Base-by-base conservation (phyloP, 2,113 vertebrate genomes). In the Eretmodus cyanostictus region DNA sequence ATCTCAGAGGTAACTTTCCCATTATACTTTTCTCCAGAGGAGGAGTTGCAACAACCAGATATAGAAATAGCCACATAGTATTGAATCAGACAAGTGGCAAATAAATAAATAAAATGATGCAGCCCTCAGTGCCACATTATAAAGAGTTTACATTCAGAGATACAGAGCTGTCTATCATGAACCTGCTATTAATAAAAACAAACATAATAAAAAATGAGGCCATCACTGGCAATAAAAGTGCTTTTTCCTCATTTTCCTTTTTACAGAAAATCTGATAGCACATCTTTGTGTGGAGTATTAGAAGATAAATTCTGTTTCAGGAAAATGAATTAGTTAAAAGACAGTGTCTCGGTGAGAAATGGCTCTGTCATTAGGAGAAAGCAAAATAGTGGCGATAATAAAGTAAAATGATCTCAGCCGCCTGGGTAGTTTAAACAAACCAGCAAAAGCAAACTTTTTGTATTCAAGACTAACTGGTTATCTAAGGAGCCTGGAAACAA, bases 311-410 rank as follows among this genome's bases (percentile, higher is more conserved):
- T 94, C 84, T 76, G 80, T 93, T 94, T 90, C 83, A 71, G 90
- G 89, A 93, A 95, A 95, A 94, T 94, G 92, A 95, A 95, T 96
- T 95, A 94, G 95, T 93, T 89, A 93, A 92, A 91, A 94, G 87
- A 89, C 83, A 80, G 87, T 68, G 94, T 94, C 86, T 81, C 80
- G 73, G 73, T 96, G 95, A 96, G 91, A 93, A 96, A 96, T 95
- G 94, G 92, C 86, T 89, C 91, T 96, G 95, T 95, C 95, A 94
- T 61, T 81, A 92, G 59, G 88, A 89, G 87, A 89, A 94, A 84
- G 87, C 92, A 86, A 80, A 82, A 90, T 78, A 63, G 91, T 83
- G 79, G 82, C 34, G 76, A 95, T 96, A 95, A 95, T 95, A 94
- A 93, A 94, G 91, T 88, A 89, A 94, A 93, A 94, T 90, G 91